Evolutionary conservation across 2,888 invertebrate genomes (phyloP), one percentile per base, ranked within the genome.

Genomic region (Cryptus viduatorius): DNA sequence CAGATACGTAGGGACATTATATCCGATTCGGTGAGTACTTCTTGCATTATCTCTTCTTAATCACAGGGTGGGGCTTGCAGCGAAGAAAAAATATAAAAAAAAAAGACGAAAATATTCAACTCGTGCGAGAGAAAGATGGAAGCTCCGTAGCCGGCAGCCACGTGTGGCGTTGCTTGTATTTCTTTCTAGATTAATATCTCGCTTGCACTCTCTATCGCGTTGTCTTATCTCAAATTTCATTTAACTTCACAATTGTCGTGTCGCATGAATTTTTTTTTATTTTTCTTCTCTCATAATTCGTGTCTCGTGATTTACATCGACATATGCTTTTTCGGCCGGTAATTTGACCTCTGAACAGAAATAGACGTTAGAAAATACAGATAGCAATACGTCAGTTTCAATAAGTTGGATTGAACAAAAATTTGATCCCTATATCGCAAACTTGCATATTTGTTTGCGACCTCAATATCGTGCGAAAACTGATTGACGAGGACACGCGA

Each of bases 11-110:
- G 44, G 77, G 50, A 56, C 59, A 61, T 72, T 77, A 10, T 65
- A 46, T 71, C 73, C 24, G 69, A 46, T 72, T 50, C 24, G 84
- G 87, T 87, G 68, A 86, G 87, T 86, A 71, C 59, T 76, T 79
- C 31, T 24, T 29, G 24, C 65, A 46, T 59, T 67, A 78, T 53
- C 24, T 44, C 24, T 53, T 67, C 72, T 81, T 65, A 71, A 79
- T 83, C 64, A 29, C 42, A 71, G 77, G 79, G 73, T 71, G 73
- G 80, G 82, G 69, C 37, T 73, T 16, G 10, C 53, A 12, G 44
- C 24, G 46, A 64, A 69, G 29, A 29, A 64, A 65, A 69, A 14
- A n/a, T 12, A 50, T 12, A 59, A 42, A 42, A 10, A 42, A 48
- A 37, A 73, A 19, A 31, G n/a, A 65, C 16, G 46, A 64, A 64